These are phyloP conservation scores for Globodera ellingtonae DNA, from an alignment of 1,140 invertebrate genomes.

Conservation along the genomic window DNA sequence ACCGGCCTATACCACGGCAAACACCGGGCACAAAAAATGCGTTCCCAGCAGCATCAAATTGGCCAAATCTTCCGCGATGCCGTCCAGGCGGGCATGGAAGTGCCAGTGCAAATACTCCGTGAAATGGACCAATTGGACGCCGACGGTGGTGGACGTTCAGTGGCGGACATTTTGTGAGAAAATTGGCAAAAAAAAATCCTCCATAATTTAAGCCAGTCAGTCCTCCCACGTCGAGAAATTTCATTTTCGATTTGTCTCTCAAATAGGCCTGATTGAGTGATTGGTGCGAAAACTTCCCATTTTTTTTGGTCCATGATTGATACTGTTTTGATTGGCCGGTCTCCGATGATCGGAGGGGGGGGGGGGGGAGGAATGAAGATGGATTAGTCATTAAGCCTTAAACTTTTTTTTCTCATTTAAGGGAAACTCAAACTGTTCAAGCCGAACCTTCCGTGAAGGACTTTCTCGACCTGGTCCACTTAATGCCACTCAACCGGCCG, in stretches of 20 bases:
- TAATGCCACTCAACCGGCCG: slow-evolving; percentile 35
- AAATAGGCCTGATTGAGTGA: no score
- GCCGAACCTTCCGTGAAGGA: slow-evolving; percentile 18
- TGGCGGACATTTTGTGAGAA: not conserved
- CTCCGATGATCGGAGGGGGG: no score
- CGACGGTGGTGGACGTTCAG: not conserved
- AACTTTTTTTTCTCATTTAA: slow-evolving; percentile 2
- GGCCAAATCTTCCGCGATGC: slow-evolving; percentile 41
- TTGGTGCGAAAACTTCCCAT: not conserved
- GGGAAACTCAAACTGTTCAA: slow-evolving; percentile 25
- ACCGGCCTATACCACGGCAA: slow-evolving; percentile 33
- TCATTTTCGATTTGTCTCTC: no score
- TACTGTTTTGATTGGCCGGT: no score
- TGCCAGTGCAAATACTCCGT: slow-evolving; percentile 1
- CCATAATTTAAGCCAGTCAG: not conserved
- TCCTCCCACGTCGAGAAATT: not conserved
- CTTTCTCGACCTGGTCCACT: slow-evolving; percentile 24
- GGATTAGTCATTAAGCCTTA: not conserved
- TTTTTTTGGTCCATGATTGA: not conserved
- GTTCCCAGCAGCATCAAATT: slow-evolving; percentile 30
- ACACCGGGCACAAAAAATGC: slow-evolving; percentile 29
- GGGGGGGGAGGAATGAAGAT: not conserved
- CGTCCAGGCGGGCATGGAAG: slow-evolving; percentile 1
- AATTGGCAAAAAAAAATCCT: not conserved
- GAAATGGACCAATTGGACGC: not conserved